Conservation (phyloP, 1,140 invertebrate genomes). For the Sinella curviseta region DNA sequence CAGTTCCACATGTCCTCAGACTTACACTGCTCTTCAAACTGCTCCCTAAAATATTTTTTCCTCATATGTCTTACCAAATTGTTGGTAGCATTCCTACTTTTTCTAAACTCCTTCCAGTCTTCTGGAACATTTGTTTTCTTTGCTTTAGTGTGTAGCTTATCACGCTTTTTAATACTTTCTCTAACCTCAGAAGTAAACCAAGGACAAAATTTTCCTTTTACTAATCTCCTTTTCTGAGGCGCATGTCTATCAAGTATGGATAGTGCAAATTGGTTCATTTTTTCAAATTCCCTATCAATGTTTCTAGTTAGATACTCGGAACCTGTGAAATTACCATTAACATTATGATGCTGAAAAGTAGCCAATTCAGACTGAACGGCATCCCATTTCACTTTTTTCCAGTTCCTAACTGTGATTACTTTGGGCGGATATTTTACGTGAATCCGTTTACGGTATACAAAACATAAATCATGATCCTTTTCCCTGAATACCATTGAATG, state of each 20-base stretch:
- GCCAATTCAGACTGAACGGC: background rate
- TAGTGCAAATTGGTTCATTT: background rate
- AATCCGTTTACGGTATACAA: background rate
- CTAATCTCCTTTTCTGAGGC: too few relatives aligned
- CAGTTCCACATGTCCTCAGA: background rate
- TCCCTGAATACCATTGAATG: too few relatives aligned
- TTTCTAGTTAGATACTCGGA: background rate
- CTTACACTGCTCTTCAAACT: background rate
- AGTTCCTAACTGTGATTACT: background rate
- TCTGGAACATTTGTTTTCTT: too few relatives aligned
- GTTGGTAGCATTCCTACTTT: too few relatives aligned
- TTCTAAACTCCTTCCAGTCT: too few relatives aligned
- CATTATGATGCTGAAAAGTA: too few relatives aligned
- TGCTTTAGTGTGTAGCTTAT: too few relatives aligned
- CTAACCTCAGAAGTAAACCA: background rate
- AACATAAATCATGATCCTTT: background rate
- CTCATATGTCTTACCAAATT: too few relatives aligned
- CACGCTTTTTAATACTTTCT: too few relatives aligned
- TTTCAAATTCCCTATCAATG: background rate
- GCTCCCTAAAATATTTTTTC: too few relatives aligned
- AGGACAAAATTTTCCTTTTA: background rate
- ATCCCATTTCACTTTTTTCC: background rate
- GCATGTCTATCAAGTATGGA: background rate
- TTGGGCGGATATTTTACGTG: background rate
- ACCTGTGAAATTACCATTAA: too few relatives aligned